phyloP scores from a whole-genome alignment of 2,797 vertebrate genomes.

The Aratinga solstitialis region DNA sequence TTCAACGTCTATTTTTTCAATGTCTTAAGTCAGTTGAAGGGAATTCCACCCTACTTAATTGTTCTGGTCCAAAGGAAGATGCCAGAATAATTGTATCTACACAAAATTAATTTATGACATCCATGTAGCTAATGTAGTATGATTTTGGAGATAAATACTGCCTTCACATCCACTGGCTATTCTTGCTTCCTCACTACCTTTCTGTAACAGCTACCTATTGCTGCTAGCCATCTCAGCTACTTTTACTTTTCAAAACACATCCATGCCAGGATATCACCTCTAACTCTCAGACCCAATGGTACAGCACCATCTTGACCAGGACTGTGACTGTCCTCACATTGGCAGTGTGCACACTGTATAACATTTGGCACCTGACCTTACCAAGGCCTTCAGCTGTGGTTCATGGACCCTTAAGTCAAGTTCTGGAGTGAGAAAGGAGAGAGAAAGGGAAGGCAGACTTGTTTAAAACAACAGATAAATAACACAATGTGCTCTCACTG shows the following conservation, averaged over 20 bases:
- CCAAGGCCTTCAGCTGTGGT: neutral
- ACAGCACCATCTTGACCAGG: neutral
- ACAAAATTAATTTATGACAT: neutral
- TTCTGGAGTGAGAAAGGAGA: neutral
- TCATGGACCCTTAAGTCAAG: neutral
- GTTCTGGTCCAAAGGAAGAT: neutral
- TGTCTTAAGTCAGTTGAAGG: neutral
- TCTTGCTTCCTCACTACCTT: neutral
- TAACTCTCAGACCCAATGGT: neutral
- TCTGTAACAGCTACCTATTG: neutral
- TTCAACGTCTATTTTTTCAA: neutral
- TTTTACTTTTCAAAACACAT: neutral
- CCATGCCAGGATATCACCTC: neutral
- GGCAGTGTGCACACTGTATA: accelerated
- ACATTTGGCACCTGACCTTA: neutral
- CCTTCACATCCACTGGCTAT: neutral
- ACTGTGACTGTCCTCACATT: accelerated
- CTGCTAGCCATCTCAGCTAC: neutral
- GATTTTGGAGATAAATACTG: neutral
- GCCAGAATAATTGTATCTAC: neutral
- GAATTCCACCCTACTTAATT: neutral
- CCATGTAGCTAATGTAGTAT: neutral
- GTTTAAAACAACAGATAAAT: neutral
- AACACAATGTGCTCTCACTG: neutral
- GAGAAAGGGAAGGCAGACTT: neutral